Percentiles rank a stretch among this genome's conserved stretches.
Evolutionary conservation across 2,797 vertebrate genomes (phyloP).

Genomic region (Acanthiza pusilla): DNA sequence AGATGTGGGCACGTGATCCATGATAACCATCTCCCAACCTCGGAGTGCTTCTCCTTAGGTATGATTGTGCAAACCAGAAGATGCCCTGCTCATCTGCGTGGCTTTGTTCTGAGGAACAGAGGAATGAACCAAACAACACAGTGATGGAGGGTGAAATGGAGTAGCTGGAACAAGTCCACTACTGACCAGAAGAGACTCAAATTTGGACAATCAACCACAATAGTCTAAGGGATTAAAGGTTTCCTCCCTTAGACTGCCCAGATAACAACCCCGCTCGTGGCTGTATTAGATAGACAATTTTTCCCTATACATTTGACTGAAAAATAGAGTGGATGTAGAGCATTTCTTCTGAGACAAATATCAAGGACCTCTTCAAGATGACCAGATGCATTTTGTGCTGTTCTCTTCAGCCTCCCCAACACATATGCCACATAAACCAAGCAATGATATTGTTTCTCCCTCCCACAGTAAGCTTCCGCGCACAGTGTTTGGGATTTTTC

Average conservation of each 20-base stretch:
- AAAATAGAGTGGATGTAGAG: neutral
- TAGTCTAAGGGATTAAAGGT: neutral
- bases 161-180: neutral
- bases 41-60: neutral
- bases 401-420: neutral
- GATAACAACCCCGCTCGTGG: neutral
- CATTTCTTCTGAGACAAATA: neutral
- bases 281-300: neutral
- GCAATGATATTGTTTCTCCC: neutral
- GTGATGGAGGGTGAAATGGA: neutral
- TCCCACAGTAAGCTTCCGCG: neutral
- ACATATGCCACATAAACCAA: neutral
- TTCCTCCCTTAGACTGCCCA: neutral
- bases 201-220: neutral
- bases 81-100: neutral
- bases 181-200: neutral
- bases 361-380: neutral
- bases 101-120: neutral
- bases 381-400: neutral
- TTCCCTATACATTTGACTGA: neutral
- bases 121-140: neutral
- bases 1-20: neutral
- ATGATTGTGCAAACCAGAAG: neutral
- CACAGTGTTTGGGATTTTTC: neutral
- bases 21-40: constrained; percentile 47